Base-by-base conservation (phyloP, 1,140 invertebrate genomes). In the Stegodyphus mimosarum region DNA sequence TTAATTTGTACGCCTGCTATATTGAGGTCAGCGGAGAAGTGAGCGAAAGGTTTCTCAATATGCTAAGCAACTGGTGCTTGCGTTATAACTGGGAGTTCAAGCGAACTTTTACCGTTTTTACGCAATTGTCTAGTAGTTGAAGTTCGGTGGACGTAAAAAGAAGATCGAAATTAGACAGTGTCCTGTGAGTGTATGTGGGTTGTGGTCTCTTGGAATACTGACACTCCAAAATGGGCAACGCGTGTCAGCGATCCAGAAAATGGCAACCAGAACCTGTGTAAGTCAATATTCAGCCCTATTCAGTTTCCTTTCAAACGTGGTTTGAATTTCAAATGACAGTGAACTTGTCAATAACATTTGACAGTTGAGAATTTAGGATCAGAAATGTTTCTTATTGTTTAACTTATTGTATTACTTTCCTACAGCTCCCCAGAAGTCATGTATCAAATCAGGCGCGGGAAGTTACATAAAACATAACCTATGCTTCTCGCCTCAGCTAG, bases 201-300 rank as follows among this genome's bases (percentile, higher is more conserved):
- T 74, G 72, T 60, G 74, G 17, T 18, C 9, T n/a, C 7, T 52
- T 49, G 52, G 71, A 7, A 55, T 53, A 18, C n/a, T 73, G 6
- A 13, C 9, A 52, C 33, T 13, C 13, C 33, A 52, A 53, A 18
- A 86, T 86, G 83, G 83, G 83, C 11, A 86, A 86, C 55, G 83
- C 83, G 6, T 86, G 83, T 78, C 83, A 78, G 75, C n/a, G 60
- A 53, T 70, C 83, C 15, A 70, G 83, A 66, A 86, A 86, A 86
- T 86, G 83, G 83, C 74, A 86, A 72, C 83, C 75, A 7, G 83
- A 86, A 48, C 83, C 83, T 7, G 83, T 86, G 83, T 86, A 71
- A 86, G 83, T 86, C 33, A 49, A 52, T 9, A 50, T 52, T 78
- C 15, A 11, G 33, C 33, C 33, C 1, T 33, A 33, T 33, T 33